Percentiles rank a stretch among this genome's conserved stretches.
Conservation (phyloP, 2,113 vertebrate species). For the Xiphophorus couchianus region DNA sequence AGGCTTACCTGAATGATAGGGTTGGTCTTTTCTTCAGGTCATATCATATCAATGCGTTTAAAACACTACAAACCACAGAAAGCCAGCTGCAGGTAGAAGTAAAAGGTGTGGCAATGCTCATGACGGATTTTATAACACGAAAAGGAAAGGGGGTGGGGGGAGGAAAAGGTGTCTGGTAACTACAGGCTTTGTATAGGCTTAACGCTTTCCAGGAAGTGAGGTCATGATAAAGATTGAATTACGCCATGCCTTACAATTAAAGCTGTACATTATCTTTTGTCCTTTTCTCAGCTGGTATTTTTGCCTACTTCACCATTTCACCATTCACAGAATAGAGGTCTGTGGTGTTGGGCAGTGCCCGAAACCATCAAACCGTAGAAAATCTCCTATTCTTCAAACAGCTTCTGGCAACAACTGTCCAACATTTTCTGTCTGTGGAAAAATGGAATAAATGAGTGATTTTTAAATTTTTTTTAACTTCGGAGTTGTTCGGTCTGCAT, state of each 20-base stretch:
- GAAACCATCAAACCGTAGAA: slow-evolving; percentile 46
- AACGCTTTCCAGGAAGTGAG: slow-evolving; percentile 51
- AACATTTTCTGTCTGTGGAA: slow-evolving; percentile 42
- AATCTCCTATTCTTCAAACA: slow-evolving; percentile 27
- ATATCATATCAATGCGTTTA: neutral
- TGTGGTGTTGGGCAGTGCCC: slow-evolving; percentile 28
- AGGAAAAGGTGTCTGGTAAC: slow-evolving; percentile 14
- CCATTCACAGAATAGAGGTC: slow-evolving; percentile 38
- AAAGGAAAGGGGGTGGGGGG: slow-evolving; percentile 18
- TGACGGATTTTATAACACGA: slow-evolving; percentile 34
- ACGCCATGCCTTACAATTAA: slow-evolving; percentile 7
- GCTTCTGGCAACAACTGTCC: slow-evolving; percentile 50
- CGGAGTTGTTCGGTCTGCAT: slow-evolving; percentile 47
- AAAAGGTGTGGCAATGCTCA: slow-evolving; percentile 35
- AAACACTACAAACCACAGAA: slow-evolving; percentile 1
- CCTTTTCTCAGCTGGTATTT: neutral
- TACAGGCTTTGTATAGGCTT: neutral
- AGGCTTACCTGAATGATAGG: slow-evolving; percentile 50
- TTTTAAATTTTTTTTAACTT: slow-evolving; percentile 1
- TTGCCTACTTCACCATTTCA: slow-evolving; percentile 37
- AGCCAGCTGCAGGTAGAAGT: neutral
- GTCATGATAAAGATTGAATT: slow-evolving; percentile 30
- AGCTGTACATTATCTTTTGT: slow-evolving; percentile 14
- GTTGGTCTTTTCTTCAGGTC: neutral
- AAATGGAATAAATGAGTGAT: slow-evolving; percentile 58